These are phyloP conservation scores for Drosophila biarmipes DNA, from an alignment of 1,140 invertebrate genomes.

Conservation along the genomic window DNA sequence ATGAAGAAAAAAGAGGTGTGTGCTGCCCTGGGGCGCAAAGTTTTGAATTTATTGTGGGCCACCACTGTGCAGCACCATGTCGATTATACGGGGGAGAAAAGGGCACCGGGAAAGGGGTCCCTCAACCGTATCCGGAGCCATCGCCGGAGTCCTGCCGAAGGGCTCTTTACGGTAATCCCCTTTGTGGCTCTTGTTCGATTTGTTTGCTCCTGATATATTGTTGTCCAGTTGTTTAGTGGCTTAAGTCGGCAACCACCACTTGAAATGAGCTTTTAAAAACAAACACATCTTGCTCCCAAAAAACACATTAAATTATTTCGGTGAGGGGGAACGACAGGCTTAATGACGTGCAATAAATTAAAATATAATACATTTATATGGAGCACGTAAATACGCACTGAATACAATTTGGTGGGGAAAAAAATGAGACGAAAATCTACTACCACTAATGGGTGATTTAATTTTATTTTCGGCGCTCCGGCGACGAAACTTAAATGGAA, in stretches of 20 bases:
- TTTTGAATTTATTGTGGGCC: constrained; percentile 71
- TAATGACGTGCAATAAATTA: constrained; percentile 41
- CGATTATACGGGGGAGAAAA: constrained; percentile 44
- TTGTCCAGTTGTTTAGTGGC: constrained; percentile 49
- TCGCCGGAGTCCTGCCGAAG: constrained; percentile 21
- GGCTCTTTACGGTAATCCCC: constrained; percentile 43
- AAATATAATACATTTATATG: constrained; percentile 49
- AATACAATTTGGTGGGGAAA: constrained; percentile 51
- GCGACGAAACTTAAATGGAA: constrained; percentile 55
- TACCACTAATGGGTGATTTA: constrained; percentile 76
- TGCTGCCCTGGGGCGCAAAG: constrained; percentile 34
- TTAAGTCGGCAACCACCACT: constrained; percentile 27
- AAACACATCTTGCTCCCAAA: neutral
- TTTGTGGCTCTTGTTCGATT: constrained; percentile 32
- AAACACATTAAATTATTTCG: constrained; percentile 13
- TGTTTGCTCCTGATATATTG: constrained; percentile 39
- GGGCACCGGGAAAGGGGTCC: constrained; percentile 27
- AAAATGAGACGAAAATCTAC: constrained; percentile 65
- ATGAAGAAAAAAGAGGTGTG: constrained; percentile 34
- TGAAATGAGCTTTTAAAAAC: constrained; percentile 27
- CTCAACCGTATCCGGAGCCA: constrained; percentile 10
- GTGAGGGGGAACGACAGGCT: neutral
- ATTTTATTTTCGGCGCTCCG: constrained; percentile 69
- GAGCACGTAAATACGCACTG: constrained; percentile 44
- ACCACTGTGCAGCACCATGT: constrained; percentile 39